phyloP scores from a whole-genome alignment of 2,113 vertebrate species.

The Oenanthe melanoleuca region DNA sequence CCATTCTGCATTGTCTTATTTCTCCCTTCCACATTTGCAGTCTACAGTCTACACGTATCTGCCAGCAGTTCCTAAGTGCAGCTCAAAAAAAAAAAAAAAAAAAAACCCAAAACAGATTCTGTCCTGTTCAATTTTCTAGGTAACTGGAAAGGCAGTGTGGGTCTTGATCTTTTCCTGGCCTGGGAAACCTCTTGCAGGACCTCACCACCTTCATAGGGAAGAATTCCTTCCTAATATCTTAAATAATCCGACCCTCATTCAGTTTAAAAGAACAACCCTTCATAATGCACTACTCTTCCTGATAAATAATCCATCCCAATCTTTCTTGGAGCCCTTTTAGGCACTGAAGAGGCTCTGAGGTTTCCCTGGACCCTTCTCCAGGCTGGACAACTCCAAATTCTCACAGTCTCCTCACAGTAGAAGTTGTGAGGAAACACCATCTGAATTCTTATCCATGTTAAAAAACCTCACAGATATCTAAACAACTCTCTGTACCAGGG shows the following conservation, averaged over 20 bases:
- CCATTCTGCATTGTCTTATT: not conserved
- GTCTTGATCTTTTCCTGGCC: not conserved
- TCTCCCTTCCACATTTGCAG: not conserved
- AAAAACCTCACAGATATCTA: fast-evolving
- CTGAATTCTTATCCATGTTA: not conserved
- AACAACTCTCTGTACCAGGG: not conserved
- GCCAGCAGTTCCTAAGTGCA: not conserved
- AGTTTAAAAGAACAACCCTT: not conserved
- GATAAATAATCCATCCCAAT: fast-evolving
- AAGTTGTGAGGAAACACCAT: not conserved
- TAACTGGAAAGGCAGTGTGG: not conserved
- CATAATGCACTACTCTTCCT: fast-evolving
- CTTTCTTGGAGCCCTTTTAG: not conserved
- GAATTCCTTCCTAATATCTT: not conserved
- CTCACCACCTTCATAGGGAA: not conserved
- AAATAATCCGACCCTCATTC: not conserved
- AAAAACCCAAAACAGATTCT: too few species aligned
- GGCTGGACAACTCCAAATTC: not conserved
- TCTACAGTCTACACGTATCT: not conserved
- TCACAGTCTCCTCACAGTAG: not conserved
- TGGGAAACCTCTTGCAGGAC: fast-evolving
- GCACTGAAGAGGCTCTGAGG: not conserved
- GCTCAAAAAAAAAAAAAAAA: not conserved
- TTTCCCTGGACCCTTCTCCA: not conserved
- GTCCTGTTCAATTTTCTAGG: not conserved